These are phyloP conservation scores for Nannospalax galili DNA, from an alignment of 2,113 vertebrate species.

Conservation along the genomic window DNA sequence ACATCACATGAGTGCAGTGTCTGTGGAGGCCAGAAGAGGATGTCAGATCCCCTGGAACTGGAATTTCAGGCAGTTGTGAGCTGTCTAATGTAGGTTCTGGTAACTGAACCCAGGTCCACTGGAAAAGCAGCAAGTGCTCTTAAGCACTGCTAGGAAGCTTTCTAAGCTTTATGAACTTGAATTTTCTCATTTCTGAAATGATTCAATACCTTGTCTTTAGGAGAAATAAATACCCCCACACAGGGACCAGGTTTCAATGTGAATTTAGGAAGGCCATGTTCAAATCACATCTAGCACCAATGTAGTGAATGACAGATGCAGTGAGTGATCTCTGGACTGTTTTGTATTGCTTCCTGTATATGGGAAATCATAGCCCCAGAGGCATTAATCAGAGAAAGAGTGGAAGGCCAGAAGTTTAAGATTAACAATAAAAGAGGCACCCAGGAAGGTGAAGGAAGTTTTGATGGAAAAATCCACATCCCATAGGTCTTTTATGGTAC, in stretches of 20 bases:
- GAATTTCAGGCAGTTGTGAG: no score
- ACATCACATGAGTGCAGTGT: no score
- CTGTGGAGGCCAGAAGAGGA: no score
- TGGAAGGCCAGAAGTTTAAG: neutral
- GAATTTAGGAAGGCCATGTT: neutral
- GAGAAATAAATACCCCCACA: neutral
- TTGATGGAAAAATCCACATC: no score
- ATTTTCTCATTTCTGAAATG: slow-evolving; percentile 28
- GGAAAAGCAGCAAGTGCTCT: no score
- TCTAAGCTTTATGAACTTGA: neutral
- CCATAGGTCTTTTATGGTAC: no score
- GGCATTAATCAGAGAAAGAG: neutral
- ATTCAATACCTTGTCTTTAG: neutral
- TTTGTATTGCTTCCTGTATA: neutral
- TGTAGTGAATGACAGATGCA: neutral
- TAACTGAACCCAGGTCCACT: no score
- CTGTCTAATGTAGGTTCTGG: no score
- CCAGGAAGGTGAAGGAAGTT: neutral
- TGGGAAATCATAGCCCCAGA: neutral
- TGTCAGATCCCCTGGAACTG: no score
- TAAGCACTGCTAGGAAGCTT: neutral
- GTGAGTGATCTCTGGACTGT: neutral
- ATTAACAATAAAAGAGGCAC: neutral
- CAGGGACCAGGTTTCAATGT: neutral
- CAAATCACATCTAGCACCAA: no score